These are phyloP conservation scores for Amblyraja radiata DNA, from an alignment of 2,797 vertebrate genomes.

Conservation along the genomic window DNA sequence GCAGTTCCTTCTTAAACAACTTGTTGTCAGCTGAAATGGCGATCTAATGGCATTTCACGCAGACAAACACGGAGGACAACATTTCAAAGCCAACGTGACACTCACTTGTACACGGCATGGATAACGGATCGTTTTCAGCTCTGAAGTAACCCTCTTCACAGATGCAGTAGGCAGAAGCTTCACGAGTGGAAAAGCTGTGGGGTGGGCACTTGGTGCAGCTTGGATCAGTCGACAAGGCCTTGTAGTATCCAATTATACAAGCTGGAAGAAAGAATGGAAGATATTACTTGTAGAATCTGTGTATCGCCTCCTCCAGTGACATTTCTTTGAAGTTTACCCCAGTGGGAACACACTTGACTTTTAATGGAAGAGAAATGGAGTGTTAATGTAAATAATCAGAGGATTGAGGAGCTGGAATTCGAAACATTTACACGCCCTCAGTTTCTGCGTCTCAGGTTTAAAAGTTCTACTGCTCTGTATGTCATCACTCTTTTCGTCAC, in stretches of 20 bases:
- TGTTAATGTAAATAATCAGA: conserved; percentile 32
- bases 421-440: conserved; percentile 27
- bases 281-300: conserved; percentile 40
- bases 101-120: conserved; percentile 93
- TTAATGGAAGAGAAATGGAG: conserved; percentile 36
- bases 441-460: conserved; percentile 27
- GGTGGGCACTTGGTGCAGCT: conserved; percentile 86
- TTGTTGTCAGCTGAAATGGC: background rate
- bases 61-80: background rate
- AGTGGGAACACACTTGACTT: conserved; percentile 26
- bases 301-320: background rate
- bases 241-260: conserved; percentile 91
- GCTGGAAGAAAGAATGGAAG: conserved; percentile 60
- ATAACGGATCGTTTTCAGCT: conserved; percentile 81
- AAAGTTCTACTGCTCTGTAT: background rate
- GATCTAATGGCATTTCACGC: background rate
- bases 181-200: conserved; percentile 85
- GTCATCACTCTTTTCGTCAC: background rate
- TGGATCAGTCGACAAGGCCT: conserved; percentile 78
- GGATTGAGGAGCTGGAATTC: conserved; percentile 13
- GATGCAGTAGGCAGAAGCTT: conserved; percentile 84
- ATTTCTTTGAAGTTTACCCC: conserved; percentile 27
- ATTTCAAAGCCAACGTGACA: conserved; percentile 43
- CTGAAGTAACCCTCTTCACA: conserved; percentile 90
- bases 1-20: too few relatives aligned